Conservation (phyloP, 2,797 vertebrate species). For the Pyrocephalus nanus region DNA sequence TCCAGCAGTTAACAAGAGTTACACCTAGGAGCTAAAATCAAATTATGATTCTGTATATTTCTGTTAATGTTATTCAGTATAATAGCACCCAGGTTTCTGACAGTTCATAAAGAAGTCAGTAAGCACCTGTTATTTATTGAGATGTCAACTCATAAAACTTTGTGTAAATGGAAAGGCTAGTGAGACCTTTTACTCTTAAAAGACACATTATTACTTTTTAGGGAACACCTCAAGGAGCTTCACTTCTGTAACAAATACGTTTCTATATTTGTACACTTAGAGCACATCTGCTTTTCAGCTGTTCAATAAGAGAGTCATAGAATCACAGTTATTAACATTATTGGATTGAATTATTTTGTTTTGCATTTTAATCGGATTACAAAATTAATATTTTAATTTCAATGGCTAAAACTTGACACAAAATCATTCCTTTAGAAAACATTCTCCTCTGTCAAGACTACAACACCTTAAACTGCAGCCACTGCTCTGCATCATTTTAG, state of each 20-base stretch:
- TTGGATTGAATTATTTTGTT: constrained; percentile 68
- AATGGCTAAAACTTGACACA: constrained; percentile 55
- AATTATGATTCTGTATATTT: constrained; percentile 13
- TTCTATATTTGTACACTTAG: constrained; percentile 72
- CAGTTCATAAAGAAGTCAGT: constrained; percentile 34
- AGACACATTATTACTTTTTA: constrained; percentile 1
- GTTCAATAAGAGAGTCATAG: constrained; percentile 51
- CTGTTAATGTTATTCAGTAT: not conserved
- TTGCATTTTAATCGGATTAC: constrained; percentile 42
- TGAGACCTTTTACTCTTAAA: constrained; percentile 9
- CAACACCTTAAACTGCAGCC: not conserved
- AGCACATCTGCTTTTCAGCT: constrained; percentile 54
- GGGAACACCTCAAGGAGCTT: constrained; percentile 62
- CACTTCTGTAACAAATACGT: constrained; percentile 56
- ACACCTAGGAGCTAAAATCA: not conserved
- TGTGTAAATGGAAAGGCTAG: not conserved
- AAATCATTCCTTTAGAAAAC: constrained; percentile 66
- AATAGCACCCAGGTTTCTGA: not conserved
- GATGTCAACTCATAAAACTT: constrained; percentile 14
- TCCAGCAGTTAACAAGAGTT: not conserved
- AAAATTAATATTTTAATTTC: constrained; percentile 70
- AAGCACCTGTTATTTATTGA: constrained; percentile 53
- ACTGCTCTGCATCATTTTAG: constrained; percentile 12
- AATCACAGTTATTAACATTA: constrained; percentile 70
- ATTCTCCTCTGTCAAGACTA: constrained; percentile 6